Percentiles rank a stretch among this genome's conserved stretches.
Evolutionary conservation across 2,797 vertebrate genomes (phyloP).

Genomic region (Microcaecilia unicolor): DNA sequence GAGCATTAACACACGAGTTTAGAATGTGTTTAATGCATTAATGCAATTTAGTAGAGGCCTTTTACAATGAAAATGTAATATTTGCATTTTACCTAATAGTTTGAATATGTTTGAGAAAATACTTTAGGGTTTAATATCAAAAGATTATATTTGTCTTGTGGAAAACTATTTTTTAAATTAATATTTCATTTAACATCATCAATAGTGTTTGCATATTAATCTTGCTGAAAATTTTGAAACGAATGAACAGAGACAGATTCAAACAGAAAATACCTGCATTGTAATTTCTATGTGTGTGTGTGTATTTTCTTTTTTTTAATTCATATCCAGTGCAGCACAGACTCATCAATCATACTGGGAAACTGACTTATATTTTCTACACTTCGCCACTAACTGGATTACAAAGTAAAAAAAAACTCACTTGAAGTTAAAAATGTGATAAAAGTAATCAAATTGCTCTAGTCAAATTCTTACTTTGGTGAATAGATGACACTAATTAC

Average conservation of each 20-base stretch:
- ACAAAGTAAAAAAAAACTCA: conserved; percentile 81
- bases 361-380: conserved; percentile 70
- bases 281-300: conserved; percentile 56
- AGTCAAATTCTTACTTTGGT: conserved; percentile 83
- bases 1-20: too few relatives aligned
- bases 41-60: neutral
- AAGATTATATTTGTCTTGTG: neutral
- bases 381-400: conserved; percentile 79
- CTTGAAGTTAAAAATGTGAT: conserved; percentile 95
- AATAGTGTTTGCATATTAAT: conserved; percentile 22
- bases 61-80: neutral
- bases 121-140: conserved; percentile 3
- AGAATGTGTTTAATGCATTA: too few relatives aligned
- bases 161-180: conserved; percentile 2
- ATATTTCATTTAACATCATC: conserved; percentile 6
- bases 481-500: conserved; percentile 98
- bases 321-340: conserved; percentile 54
- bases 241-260: conserved; percentile 33
- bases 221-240: conserved; percentile 32
- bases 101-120: conserved; percentile 1
- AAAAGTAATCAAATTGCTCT: conserved; percentile 86
- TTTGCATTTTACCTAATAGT: conserved; percentile 1
- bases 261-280: conserved; percentile 68
- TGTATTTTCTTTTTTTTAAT: conserved; percentile 56
- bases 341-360: conserved; percentile 86